phyloP scores from a whole-genome alignment of 1,140 invertebrate genomes.

The Artemia franciscana region DNA sequence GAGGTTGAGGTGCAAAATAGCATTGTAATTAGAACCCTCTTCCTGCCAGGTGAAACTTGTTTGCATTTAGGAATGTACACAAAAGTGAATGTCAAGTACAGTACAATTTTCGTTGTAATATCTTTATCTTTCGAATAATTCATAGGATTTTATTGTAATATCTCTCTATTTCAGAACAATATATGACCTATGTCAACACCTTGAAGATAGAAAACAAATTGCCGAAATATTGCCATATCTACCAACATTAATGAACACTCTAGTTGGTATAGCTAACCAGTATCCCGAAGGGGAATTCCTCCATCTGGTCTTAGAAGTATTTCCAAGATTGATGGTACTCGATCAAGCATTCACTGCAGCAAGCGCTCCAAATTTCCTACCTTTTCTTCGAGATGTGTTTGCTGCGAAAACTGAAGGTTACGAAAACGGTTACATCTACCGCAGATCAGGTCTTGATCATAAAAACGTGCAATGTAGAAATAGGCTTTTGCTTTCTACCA shows the following conservation, averaged over 20 bases:
- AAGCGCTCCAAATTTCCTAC: background rate
- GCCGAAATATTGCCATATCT: background rate
- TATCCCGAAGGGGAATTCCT: background rate
- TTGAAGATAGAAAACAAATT: background rate
- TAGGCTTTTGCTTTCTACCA: no score
- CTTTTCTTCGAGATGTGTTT: background rate
- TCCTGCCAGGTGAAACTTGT: no score
- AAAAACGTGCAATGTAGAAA: no score
- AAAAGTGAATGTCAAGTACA: no score
- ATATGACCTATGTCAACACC: background rate
- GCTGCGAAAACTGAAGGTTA: background rate
- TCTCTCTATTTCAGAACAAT: background rate
- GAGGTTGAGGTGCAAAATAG: no score
- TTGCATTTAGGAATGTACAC: no score
- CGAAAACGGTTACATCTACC: no score
- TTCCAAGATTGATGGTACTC: background rate
- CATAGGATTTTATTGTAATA: no score
- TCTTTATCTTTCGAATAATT: no score
- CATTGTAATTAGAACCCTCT: no score
- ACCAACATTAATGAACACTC: background rate
- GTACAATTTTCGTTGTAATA: no score
- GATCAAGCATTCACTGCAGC: background rate
- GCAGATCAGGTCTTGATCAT: no score
- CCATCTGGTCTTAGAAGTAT: background rate
- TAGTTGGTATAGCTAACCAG: background rate